Conservation (phyloP, 2,888 invertebrate genomes). For the Polymixis lichenea region DNA sequence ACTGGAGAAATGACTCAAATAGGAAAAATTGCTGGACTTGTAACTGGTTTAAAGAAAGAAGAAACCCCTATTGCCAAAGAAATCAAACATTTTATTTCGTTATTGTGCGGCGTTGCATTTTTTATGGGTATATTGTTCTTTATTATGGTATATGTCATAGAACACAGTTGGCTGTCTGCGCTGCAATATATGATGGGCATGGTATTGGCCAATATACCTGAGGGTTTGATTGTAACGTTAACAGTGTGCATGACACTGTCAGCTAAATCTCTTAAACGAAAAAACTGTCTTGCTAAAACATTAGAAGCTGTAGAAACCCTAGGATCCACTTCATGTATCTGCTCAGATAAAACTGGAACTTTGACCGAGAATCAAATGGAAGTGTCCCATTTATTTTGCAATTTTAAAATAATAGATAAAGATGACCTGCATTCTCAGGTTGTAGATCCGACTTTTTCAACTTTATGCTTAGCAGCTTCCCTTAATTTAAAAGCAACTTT, state of each 20-base stretch:
- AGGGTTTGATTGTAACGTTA: slow-evolving; percentile 94
- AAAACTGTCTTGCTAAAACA: slow-evolving; percentile 95
- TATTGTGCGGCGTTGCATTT: slow-evolving; percentile 93
- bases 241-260: slow-evolving; percentile 94
- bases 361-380: slow-evolving; percentile 93
- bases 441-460: slow-evolving; percentile 75
- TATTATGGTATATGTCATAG: slow-evolving; percentile 92
- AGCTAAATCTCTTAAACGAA: slow-evolving; percentile 93
- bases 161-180: slow-evolving; percentile 92
- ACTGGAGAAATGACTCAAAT: slow-evolving; percentile 92
- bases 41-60: slow-evolving; percentile 91
- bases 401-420: slow-evolving; percentile 91
- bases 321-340: slow-evolving; percentile 95
- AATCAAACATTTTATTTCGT: slow-evolving; percentile 93
- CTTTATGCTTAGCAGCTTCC: slow-evolving; percentile 89
- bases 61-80: slow-evolving; percentile 95
- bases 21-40: slow-evolving; percentile 93
- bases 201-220: slow-evolving; percentile 95
- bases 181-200: slow-evolving; percentile 93
- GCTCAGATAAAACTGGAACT: slow-evolving; percentile 95
- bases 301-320: slow-evolving; percentile 94
- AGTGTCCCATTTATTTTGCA: slow-evolving; percentile 93
- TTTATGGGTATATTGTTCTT: slow-evolving; percentile 93
- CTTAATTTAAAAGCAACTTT: slow-evolving; percentile 94
- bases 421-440: slow-evolving; percentile 89